Evolutionary conservation across 2,797 vertebrate species (phyloP), one percentile per base, ranked within the genome.

Genomic region (Phrynocephalus guinanensis): DNA sequence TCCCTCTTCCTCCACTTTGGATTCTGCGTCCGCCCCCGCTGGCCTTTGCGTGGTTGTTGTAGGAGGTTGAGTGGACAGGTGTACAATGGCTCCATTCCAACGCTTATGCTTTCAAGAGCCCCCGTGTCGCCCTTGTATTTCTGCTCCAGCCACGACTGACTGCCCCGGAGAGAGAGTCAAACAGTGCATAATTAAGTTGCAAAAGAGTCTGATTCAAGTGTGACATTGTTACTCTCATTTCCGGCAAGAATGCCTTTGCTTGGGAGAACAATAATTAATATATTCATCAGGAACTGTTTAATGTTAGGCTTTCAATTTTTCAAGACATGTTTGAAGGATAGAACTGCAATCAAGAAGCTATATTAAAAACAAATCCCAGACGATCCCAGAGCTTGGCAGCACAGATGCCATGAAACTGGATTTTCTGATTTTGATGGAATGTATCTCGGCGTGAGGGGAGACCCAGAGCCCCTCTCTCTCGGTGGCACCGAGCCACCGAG

Each of bases 251-350:
- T 68, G n/a, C 38, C 30, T 77, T 68, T 11, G 60, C 83, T 84
- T 78, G 13, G 63, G 87, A 82, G 87, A 85, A 81, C 78, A 81
- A 88, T 85, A 81, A 85, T 88, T 88, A 85, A 85, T 88, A 85
- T 76, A 85, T 82, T 81, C 78, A 85, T 82, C 78, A 81, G 78
- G 87, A 88, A 88, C 85, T 85, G 48, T 88, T 88, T 82, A 85
- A 88, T 88, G 78, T 70, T 81, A 68, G 78, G 87, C 87, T 88
- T 88, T 88, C 78, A n/a, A n/a, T 81, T 70, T 80, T 60, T 85
- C 71, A 56, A 88, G 48, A 48, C 83, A 70, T 52, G 83, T 82
- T 68, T 88, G 83, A 85, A 88, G 63, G 78, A 80, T 73, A 66
- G 87, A 88, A 28, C 48, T 44, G 83, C 78, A 88, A 82, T 85